Evolutionary conservation across 2,113 vertebrate species (phyloP).

Genomic region (Trematocara macrostoma): DNA sequence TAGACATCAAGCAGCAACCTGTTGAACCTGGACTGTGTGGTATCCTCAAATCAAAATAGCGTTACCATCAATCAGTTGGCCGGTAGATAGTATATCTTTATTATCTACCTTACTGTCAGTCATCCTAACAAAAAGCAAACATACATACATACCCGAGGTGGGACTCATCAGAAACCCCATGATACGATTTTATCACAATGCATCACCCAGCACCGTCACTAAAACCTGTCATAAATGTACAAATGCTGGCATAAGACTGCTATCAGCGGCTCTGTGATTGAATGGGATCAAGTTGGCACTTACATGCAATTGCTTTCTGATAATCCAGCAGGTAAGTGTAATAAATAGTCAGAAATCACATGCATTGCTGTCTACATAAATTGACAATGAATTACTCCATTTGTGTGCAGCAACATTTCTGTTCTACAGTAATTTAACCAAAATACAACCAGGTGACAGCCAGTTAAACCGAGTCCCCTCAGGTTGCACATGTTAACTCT

Average conservation of each 20-base stretch:
- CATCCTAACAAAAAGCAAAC: not conserved
- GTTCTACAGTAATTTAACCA: not conserved
- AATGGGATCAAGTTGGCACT: not conserved
- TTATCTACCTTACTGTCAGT: not conserved
- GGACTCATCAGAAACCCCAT: not conserved
- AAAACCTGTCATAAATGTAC: not conserved
- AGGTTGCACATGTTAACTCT: not conserved
- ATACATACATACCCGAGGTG: not conserved
- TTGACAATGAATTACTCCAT: not conserved
- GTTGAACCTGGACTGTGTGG: not conserved
- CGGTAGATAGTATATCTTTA: not conserved
- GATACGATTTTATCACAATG: not conserved
- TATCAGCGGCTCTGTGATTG: not conserved
- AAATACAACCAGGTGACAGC: not conserved
- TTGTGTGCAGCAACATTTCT: not conserved
- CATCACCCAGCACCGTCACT: not conserved
- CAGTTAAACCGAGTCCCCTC: not conserved
- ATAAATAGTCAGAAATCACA: not conserved
- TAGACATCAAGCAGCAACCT: not conserved
- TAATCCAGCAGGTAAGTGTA: not conserved
- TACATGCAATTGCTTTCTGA: not conserved
- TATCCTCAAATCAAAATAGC: not conserved
- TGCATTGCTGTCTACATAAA: not conserved
- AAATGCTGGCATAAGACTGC: not conserved
- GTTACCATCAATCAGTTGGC: not conserved